Percentiles rank a stretch among this genome's conserved stretches.
These are phyloP conservation scores for Cossypha caffra DNA, from an alignment of 2,797 vertebrate species.

Conservation along the genomic window DNA sequence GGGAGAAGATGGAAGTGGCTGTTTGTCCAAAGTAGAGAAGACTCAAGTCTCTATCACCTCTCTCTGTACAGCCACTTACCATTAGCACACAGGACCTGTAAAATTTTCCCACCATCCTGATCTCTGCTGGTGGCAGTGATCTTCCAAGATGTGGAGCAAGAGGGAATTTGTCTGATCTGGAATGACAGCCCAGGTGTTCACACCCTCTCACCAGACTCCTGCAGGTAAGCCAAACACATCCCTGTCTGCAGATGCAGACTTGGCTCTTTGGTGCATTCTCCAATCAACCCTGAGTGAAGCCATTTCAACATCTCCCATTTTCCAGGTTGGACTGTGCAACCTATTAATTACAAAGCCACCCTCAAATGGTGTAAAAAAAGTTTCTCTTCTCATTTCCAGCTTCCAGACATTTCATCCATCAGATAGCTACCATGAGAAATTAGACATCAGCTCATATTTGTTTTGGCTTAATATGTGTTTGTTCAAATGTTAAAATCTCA, in stretches of 20 bases:
- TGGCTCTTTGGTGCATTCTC: not conserved
- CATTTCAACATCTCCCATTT: not conserved
- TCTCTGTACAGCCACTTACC: not conserved
- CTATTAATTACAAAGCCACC: not conserved
- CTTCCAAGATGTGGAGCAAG: not conserved
- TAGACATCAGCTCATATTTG: not conserved
- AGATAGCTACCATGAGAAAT: not conserved
- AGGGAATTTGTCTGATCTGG: not conserved
- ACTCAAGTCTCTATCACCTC: not conserved
- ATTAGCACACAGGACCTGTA: not conserved
- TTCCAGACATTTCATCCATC: not conserved
- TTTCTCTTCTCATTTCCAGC: not conserved
- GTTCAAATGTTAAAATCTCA: not conserved
- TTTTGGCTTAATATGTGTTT: not conserved
- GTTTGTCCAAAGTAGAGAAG: not conserved
- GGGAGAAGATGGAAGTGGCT: not conserved
- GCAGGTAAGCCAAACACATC: not conserved
- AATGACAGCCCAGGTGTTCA: not conserved
- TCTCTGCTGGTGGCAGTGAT: not conserved
- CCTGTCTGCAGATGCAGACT: not conserved
- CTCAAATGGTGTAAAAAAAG: not conserved
- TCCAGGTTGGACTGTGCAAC: not conserved
- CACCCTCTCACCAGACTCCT: not conserved
- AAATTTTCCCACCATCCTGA: not conserved
- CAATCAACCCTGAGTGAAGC: not conserved